Evolutionary conservation across 2,888 invertebrate species (phyloP).

Genomic region (Cetonia aurata): DNA sequence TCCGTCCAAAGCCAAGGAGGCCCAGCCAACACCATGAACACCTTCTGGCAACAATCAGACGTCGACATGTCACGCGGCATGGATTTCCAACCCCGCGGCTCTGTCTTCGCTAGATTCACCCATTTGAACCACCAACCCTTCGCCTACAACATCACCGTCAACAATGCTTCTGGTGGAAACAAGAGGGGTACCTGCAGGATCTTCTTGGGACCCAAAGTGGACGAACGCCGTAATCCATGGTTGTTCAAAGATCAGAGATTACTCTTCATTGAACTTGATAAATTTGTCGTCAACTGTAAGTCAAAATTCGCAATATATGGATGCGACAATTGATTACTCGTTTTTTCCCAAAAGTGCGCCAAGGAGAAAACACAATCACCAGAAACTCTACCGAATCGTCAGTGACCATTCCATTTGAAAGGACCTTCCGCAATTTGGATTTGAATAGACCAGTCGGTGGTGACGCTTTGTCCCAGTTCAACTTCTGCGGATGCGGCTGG

Average conservation of each 20-base stretch:
- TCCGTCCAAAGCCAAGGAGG: conserved; percentile 70
- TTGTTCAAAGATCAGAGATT: conserved; percentile 73
- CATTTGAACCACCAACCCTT: conserved; percentile 84
- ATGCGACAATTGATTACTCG: background rate
- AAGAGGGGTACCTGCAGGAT: conserved; percentile 76
- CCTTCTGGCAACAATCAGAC: conserved; percentile 85
- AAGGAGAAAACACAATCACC: conserved; percentile 76
- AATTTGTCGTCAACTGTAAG: conserved; percentile 75
- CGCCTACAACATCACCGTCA: conserved; percentile 69
- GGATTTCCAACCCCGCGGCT: conserved; percentile 84
- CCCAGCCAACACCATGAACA: conserved; percentile 71
- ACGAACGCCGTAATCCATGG: conserved; percentile 75
- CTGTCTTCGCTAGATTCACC: conserved; percentile 79
- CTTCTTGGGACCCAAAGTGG: conserved; percentile 76
- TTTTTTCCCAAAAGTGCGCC: conserved; percentile 68
- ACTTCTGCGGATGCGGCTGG: conserved; percentile 92
- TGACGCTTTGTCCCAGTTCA: conserved; percentile 71
- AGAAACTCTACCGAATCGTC: conserved; percentile 79
- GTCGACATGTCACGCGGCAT: conserved; percentile 84
- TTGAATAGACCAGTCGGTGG: conserved; percentile 72
- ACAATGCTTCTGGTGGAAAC: conserved; percentile 69
- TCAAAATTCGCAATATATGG: conserved; percentile 1
- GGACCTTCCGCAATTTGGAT: conserved; percentile 82
- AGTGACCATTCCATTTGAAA: conserved; percentile 86
- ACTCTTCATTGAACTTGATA: conserved; percentile 81